phyloP scores from a whole-genome alignment of 2,797 vertebrate genomes.

The Muscicapa comitata region DNA sequence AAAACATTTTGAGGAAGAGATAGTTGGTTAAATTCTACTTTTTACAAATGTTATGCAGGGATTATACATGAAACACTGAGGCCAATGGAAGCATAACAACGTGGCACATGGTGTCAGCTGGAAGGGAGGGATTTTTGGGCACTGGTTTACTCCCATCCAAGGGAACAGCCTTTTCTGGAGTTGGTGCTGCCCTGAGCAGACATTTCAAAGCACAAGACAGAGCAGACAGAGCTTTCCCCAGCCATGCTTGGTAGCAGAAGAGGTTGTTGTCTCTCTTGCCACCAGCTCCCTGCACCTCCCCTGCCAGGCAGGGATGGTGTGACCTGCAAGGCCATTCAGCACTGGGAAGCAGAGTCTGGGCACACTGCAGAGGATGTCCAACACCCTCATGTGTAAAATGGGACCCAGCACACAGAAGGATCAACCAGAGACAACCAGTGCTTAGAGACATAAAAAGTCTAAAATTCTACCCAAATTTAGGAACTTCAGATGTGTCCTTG shows the following conservation, averaged over 20 bases:
- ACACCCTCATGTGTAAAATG: background rate
- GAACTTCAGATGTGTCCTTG: background rate
- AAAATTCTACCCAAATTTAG: background rate
- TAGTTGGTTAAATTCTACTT: background rate
- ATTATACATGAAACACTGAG: background rate
- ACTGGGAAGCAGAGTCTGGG: background rate
- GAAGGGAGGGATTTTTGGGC: background rate
- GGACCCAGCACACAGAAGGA: background rate
- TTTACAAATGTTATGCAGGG: background rate
- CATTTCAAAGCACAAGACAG: background rate
- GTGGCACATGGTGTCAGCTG: accelerated
- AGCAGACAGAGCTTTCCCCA: background rate
- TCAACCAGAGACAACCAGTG: background rate
- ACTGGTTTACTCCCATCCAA: background rate
- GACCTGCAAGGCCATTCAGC: background rate
- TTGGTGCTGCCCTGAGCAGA: background rate
- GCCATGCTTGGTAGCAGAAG: background rate
- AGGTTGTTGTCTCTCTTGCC: background rate
- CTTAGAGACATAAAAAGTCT: background rate
- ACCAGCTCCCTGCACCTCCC: background rate
- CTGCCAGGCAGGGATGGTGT: background rate
- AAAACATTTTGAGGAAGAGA: background rate
- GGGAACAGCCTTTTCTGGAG: background rate
- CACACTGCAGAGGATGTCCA: background rate
- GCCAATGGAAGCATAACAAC: background rate